Base-by-base conservation (phyloP, 2,113 vertebrate genomes). In the Microcebus ravelobensis region DNA sequence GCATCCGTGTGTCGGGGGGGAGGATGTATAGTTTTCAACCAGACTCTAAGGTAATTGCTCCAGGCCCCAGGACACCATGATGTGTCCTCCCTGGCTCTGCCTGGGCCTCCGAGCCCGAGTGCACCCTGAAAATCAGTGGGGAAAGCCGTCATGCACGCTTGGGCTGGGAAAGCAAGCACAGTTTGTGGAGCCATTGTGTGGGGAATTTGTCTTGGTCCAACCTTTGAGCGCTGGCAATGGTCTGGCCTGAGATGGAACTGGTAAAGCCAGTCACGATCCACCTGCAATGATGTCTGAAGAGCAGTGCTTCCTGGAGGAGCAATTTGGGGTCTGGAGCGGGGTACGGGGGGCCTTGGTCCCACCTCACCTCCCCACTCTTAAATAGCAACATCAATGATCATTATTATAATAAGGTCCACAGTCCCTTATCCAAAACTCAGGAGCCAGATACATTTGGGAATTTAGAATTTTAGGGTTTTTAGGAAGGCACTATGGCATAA, bases 271-370 rank as follows among this genome's bases (percentile, higher is more conserved):
- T 31, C 34, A 8, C 15, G 8, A 42, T 15, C 23, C 18, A 7
- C 39, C 25, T 0, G 17, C 20, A 0, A 36, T 5, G 13, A 17
- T 59, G 39, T 45, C 87, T 59, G 57, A 36, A 9, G n/a, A 42
- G 12, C 27, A 84, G 63, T 50, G 12, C 7, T 6, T 74, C 63
- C 36, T 39, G 34, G 68, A 36, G 39, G 12, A 61, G 27, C 45
- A 34, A 17, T 39, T 1, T 4, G 4, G 3, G 17, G 10, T 17
- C 11, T 34, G 3, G 2, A 1, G 4, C 0, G 4, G 36, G 29
- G 3, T 8, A 4, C 5, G 20, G 8, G 34, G 4, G 52, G 10
- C 5, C 36, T 71, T 50, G 50, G 67, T 57, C 23, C 31, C 20
- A 11, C 21, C 57, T 59, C 13, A 42, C 15, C 36, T 27, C 18